Evolutionary conservation across 2,113 vertebrate genomes (phyloP).

Genomic region (Nycticebus coucang): DNA sequence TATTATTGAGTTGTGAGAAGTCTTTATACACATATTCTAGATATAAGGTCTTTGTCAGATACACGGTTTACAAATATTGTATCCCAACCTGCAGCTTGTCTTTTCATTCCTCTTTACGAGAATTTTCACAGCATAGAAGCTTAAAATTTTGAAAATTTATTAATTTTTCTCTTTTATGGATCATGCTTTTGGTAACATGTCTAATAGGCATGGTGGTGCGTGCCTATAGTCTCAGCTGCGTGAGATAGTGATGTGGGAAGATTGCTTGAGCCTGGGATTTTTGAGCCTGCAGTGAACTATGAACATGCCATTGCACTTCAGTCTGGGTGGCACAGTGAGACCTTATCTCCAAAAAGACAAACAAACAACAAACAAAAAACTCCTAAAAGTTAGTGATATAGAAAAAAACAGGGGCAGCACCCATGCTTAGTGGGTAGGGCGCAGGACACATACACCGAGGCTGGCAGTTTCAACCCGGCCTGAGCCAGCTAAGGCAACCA

Average conservation of each 20-base stretch:
- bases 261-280: too few relatives aligned
- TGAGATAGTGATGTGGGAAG: too few relatives aligned
- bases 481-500: too few relatives aligned
- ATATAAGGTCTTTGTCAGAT: neutral
- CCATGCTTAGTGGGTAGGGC: too few relatives aligned
- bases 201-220: neutral
- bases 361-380: neutral
- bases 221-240: too few relatives aligned
- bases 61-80: neutral
- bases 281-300: too few relatives aligned
- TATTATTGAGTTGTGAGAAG: neutral
- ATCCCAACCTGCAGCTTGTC: neutral
- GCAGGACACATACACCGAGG: too few relatives aligned
- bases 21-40: neutral
- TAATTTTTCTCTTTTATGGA: neutral
- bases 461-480: too few relatives aligned
- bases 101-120: neutral
- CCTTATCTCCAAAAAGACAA: neutral
- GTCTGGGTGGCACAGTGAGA: too few relatives aligned
- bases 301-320: too few relatives aligned
- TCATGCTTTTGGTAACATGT: neutral
- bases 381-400: neutral
- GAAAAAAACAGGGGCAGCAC: neutral
- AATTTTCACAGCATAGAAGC: neutral
- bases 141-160: neutral